A percentile compares a stretch with the other conserved stretches of the same genome.
Evolutionary conservation across 1,140 invertebrate species (phyloP).

Genomic region (Nylanderia fulva): DNA sequence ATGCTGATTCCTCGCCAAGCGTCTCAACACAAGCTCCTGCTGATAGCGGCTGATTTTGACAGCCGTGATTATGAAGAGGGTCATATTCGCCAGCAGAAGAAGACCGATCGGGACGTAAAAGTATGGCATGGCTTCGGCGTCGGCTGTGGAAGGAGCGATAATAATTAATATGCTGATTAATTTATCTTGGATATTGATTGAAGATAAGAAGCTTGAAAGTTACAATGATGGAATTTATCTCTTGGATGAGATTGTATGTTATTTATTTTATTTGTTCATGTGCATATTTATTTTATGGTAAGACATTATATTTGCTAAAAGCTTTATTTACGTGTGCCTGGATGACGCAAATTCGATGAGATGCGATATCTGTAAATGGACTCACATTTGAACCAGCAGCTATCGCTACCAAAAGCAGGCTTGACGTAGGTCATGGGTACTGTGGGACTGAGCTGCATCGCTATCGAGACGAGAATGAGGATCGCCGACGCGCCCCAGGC

Average conservation of each 20-base stretch:
- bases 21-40: constrained; percentile 78
- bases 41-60: constrained; percentile 80
- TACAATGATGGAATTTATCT: background rate
- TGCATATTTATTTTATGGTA: no score
- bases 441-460: constrained; percentile 83
- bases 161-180: background rate
- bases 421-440: constrained; percentile 85
- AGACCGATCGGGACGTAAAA: constrained; percentile 88
- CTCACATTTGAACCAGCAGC: constrained; percentile 87
- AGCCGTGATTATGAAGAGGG: constrained; percentile 87
- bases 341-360: background rate
- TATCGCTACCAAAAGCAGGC: constrained; percentile 83
- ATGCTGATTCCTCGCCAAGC: constrained; percentile 79
- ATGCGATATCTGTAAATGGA: constrained; percentile 38
- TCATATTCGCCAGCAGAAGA: constrained; percentile 86
- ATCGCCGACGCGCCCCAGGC: constrained; percentile 86
- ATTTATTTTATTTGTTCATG: background rate
- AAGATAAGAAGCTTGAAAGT: background rate
- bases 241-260: background rate
- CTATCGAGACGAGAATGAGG: constrained; percentile 83
- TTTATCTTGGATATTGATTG: background rate
- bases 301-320: background rate
- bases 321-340: background rate
- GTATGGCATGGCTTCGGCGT: constrained; percentile 87
- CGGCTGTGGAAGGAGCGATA: constrained; percentile 81